These are phyloP conservation scores for Drosophila suboccidentalis DNA, from an alignment of 2,888 invertebrate species.

Conservation along the genomic window DNA sequence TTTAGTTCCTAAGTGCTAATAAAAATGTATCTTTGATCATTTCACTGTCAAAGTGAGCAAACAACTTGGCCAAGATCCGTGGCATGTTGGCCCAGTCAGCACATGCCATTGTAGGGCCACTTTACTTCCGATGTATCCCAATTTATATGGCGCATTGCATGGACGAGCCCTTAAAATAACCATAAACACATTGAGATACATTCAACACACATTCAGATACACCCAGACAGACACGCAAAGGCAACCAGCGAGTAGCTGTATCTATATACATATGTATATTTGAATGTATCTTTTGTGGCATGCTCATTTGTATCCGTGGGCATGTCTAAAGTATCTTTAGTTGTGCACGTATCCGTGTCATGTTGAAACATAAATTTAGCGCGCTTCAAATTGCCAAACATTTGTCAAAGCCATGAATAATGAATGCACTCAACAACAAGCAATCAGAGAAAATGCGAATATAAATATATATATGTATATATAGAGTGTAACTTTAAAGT, in stretches of 20 bases:
- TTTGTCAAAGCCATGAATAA: constrained; percentile 41
- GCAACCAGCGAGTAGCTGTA: constrained; percentile 4
- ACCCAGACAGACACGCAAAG: constrained; percentile 34
- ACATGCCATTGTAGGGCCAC: constrained; percentile 16
- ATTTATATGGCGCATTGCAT: constrained; percentile 20
- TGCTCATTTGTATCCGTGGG: neutral
- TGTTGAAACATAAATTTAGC: constrained; percentile 61
- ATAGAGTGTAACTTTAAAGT: neutral
- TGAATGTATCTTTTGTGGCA: constrained; percentile 5
- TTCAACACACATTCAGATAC: neutral
- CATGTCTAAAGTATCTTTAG: constrained; percentile 12
- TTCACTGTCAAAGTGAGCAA: constrained; percentile 3
- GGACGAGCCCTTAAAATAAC: constrained; percentile 35
- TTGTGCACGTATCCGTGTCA: constrained; percentile 22
- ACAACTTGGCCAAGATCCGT: neutral
- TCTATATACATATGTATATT: constrained; percentile 12
- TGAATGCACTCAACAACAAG: constrained; percentile 29
- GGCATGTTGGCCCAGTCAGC: constrained; percentile 2
- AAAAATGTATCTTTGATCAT: neutral
- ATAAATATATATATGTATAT: neutral
- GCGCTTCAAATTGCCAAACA: constrained; percentile 49
- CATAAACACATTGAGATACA: neutral
- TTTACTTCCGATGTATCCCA: constrained; percentile 32
- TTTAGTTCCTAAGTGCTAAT: neutral
- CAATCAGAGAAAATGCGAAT: neutral